Percentiles rank a stretch among this genome's conserved stretches.
phyloP scores from a whole-genome alignment of 2,113 vertebrate genomes.

The Sciurus niger region DNA sequence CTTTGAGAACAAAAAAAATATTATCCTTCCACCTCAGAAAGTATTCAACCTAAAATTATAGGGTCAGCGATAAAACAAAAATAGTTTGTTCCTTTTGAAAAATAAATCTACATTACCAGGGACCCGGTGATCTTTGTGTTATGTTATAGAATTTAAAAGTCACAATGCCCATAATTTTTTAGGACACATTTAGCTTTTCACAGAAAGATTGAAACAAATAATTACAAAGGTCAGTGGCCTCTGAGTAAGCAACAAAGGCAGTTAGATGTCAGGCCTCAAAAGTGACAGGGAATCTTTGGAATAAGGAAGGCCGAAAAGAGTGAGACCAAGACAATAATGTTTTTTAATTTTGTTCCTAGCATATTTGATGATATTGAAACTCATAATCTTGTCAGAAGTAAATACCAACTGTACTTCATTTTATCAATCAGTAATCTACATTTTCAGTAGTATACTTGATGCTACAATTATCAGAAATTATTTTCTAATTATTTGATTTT shows the following conservation, averaged over 20 bases:
- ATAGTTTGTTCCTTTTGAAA: background rate
- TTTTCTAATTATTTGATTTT: constrained; percentile 45
- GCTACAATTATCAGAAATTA: background rate
- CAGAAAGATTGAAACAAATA: background rate
- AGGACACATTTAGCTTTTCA: background rate
- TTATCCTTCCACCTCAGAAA: background rate
- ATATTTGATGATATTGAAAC: background rate
- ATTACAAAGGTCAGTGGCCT: background rate
- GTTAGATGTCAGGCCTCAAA: background rate
- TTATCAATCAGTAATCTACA: background rate
- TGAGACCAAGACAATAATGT: background rate
- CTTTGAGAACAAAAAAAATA: background rate
- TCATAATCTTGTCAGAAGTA: background rate
- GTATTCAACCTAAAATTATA: background rate
- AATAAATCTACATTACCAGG: background rate
- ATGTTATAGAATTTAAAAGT: background rate
- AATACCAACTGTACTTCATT: background rate
- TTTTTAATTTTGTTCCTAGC: background rate
- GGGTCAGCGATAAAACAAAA: background rate
- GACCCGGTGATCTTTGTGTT: background rate
- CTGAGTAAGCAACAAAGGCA: background rate
- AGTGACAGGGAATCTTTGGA: background rate
- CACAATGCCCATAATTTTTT: background rate
- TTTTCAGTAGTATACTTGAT: background rate
- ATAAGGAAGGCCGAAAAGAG: background rate